Percentiles rank a stretch among this genome's conserved stretches.
These are phyloP conservation scores for Chaetura pelagica DNA, from an alignment of 2,113 vertebrate genomes.

Conservation along the genomic window DNA sequence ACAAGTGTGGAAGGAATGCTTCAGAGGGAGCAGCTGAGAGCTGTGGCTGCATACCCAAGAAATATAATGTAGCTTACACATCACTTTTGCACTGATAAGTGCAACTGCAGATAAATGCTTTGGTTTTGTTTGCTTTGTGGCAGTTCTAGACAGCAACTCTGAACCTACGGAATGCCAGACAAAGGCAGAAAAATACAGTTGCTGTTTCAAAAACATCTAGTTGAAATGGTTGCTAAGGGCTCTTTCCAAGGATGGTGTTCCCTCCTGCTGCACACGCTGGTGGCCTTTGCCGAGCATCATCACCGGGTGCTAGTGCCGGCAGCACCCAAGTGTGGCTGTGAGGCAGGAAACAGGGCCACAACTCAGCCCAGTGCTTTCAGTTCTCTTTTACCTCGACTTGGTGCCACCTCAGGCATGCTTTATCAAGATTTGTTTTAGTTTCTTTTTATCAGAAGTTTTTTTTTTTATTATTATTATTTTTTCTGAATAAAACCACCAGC, in stretches of 20 bases:
- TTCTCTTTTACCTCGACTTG: neutral
- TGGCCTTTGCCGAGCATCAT: too few species aligned
- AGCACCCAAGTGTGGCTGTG: accelerated
- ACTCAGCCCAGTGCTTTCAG: neutral
- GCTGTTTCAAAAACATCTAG: neutral
- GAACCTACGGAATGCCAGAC: neutral
- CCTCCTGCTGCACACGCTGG: accelerated
- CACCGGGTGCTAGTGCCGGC: too few species aligned
- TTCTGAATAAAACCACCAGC: neutral
- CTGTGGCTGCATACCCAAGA: neutral
- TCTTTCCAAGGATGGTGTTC: neutral
- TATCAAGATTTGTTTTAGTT: neutral
- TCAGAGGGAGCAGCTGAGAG: neutral
- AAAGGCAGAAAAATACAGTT: neutral
- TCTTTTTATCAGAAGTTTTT: neutral
- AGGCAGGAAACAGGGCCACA: accelerated
- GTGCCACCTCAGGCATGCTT: neutral
- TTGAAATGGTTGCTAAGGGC: neutral
- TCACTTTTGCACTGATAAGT: neutral
- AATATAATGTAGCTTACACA: neutral
- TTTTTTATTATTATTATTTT: neutral
- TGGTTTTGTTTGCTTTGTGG: neutral
- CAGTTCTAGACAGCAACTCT: neutral
- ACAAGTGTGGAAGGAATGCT: neutral
- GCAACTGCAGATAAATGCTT: neutral